Evolutionary conservation across 2,888 invertebrate species (phyloP), one percentile per base, ranked within the genome.

Genomic region (Petrolisthes cinctipes): DNA sequence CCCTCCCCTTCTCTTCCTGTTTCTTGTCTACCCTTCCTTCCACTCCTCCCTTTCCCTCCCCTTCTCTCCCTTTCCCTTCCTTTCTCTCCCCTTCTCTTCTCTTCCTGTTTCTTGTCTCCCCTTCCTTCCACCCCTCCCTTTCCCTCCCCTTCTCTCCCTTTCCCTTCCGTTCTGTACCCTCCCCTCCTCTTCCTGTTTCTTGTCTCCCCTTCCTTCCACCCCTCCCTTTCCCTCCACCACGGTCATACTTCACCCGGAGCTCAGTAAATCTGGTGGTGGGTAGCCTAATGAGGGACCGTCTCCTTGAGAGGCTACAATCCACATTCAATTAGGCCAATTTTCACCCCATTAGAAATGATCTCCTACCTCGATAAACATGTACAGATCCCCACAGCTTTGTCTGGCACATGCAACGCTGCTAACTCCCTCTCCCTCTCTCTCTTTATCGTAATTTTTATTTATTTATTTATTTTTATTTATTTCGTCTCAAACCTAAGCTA

Each of bases 321-420:
- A 37, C 83, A 83, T 76, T 76, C 83, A 76, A 83, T 83, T 76
- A 83, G 76, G 71, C 76, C 83, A 76, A 83, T 83, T 83, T 83
- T 76, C 83, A 83, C 83, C 57, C 83, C 83, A 83, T 83, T 83
- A 83, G 83, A 83, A 83, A 83, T 83, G 76, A 83, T 83, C 71
- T 83, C 76, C 75, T 20, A n/a, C 76, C 76, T 61, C 76, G 76
- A 83, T 83, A n/a, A 76, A 76, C 76, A 76, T 76, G 83, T 83
- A 76, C n/a, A 7, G 9, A 17, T 61, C 66, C 23, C 73, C n/a
- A 7, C 23, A 37, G 37, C 37, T 37, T 37, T 37, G 37, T 37
- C 2, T 37, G 37, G 37, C 2, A 37, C 37, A 37, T 0, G 37
- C 37, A 37, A 37, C 37, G 37, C 37, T 17, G 11, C 66, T 66